Percentiles rank a stretch among this genome's conserved stretches.
Conservation (phyloP, 2,888 invertebrate species). For the Caenorhabditis sp. region DNA sequence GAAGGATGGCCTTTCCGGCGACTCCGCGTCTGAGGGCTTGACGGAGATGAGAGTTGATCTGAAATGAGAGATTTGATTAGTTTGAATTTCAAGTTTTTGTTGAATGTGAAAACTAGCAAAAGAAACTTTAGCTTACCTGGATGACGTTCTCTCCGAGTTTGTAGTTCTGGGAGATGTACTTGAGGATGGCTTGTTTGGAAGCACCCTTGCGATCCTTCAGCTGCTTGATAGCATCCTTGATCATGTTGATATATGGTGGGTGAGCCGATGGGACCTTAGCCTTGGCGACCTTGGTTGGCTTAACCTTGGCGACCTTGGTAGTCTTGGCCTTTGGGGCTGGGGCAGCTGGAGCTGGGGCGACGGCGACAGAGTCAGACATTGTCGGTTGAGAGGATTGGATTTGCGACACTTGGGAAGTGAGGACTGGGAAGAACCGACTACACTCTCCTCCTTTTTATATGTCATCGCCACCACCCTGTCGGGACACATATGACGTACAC, state of each 20-base stretch:
- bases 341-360: conserved; percentile 22
- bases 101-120: too few species aligned
- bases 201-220: conserved; percentile 85
- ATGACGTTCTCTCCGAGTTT: conserved; percentile 81
- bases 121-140: conserved; percentile 42
- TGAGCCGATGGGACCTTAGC: conserved; percentile 74
- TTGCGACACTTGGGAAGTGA: conserved; percentile 35
- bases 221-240: conserved; percentile 83
- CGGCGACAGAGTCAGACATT: conserved; percentile 57
- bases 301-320: conserved; percentile 33
- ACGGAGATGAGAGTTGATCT: conserved; percentile 84
- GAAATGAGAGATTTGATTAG: conserved; percentile 29
- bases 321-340: conserved; percentile 54
- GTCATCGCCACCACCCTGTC: conserved; percentile 40
- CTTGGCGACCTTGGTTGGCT: conserved; percentile 60
- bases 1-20: conserved; percentile 83
- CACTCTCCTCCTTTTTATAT: conserved; percentile 31
- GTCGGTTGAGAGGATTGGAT: conserved; percentile 16
- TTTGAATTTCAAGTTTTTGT: background rate
- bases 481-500: conserved; percentile 53
- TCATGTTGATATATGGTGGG: conserved; percentile 84
- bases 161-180: conserved; percentile 84
- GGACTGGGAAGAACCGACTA: background rate
- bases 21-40: conserved; percentile 84
- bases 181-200: conserved; percentile 85